Evolutionary conservation across 2,113 vertebrate species (phyloP), one percentile per base, ranked within the genome.

Genomic region (Oreochromis tanganicae): DNA sequence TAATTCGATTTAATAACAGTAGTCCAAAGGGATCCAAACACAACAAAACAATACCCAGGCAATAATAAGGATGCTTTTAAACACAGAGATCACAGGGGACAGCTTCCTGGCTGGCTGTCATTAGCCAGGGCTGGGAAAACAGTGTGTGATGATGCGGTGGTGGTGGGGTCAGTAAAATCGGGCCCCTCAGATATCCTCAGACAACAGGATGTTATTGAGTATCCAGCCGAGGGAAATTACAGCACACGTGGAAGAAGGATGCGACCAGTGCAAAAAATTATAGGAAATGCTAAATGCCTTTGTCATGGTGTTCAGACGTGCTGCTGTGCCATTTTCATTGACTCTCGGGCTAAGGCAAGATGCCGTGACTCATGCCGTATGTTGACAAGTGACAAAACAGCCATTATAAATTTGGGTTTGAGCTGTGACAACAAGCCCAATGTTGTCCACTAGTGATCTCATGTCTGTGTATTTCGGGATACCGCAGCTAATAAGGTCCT

Each of bases 161-260:
- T 83, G 63, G 24, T 48, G 41, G 73, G 93, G 92, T 90, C 94
- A 93, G 82, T 93, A 86, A 71, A 84, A 85, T 71, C 80, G 73
- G 84, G 81, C 59, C 86, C 91, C 56, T 91, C 87, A 92, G 89
- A 93, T 90, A 89, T 93, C 93, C 89, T 79, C 89, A 93, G 90
- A 95, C 95, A 91, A 95, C 93, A 96, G 95, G 95, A 95, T 94
- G 94, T 94, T 94, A 93, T 93, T 91, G 88, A 94, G 94, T 66
- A 92, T 92, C 90, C 84, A 86, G 92, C 50, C 63, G 8, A 63
- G 87, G 89, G 94, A 93, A 93, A 94, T 94, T 92, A 95, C 90
- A 91, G 82, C 68, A 19, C 46, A 24, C 81, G 16, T 27, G n/a
- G 66, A 91, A 87, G 68, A 86, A 55, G 57, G 91, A 89, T 63